These are phyloP conservation scores for Dysdera silvatica DNA, from an alignment of 1,140 invertebrate species.

Conservation along the genomic window DNA sequence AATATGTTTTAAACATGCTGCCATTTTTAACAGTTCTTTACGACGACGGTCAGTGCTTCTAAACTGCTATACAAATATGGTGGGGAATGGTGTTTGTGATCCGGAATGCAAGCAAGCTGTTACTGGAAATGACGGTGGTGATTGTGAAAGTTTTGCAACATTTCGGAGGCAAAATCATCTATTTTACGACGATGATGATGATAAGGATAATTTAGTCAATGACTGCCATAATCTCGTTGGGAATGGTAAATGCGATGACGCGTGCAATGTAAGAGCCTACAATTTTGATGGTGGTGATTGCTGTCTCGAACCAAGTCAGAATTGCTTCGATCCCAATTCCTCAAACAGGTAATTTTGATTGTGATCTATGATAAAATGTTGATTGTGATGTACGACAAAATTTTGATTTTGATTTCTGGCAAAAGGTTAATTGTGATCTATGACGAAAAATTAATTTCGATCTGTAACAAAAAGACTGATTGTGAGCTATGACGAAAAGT, in stretches of 20 bases:
- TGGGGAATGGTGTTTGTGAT: conserved; percentile 2
- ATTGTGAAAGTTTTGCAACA: no score
- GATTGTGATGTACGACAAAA: no score
- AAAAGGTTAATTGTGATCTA: no score
- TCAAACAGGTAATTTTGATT: conserved; percentile 12
- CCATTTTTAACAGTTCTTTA: neutral
- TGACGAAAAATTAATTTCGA: neutral
- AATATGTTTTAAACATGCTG: no score
- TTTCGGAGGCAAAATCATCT: no score
- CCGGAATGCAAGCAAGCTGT: neutral
- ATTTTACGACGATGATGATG: no score
- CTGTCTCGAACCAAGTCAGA: neutral
- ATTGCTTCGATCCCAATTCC: conserved; percentile 1
- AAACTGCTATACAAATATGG: neutral
- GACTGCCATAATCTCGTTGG: neutral
- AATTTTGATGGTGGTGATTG: neutral
- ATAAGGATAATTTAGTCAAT: neutral
- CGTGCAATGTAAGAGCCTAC: neutral
- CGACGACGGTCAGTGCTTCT: neutral
- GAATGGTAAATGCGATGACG: neutral
- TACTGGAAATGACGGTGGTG: conserved; percentile 2
- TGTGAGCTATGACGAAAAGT: no score
- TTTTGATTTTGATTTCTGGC: no score
- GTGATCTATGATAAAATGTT: no score
- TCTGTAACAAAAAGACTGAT: neutral